A percentile compares a stretch with the other conserved stretches of the same genome.
Evolutionary conservation across 2,888 invertebrate species (phyloP).

Genomic region (Fragum fragum): DNA sequence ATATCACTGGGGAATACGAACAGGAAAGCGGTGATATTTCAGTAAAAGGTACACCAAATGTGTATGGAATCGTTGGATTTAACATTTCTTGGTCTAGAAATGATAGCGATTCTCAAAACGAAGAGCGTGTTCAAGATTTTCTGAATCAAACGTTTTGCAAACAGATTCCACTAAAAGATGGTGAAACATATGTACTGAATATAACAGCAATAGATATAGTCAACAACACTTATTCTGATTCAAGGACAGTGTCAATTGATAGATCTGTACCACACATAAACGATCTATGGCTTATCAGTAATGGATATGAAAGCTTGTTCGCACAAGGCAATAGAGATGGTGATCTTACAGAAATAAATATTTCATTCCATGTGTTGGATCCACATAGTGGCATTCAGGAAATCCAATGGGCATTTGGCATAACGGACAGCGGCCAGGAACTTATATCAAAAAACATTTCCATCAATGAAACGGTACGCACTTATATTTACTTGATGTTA

Average conservation of each 20-base stretch:
- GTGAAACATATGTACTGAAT: conserved; percentile 56
- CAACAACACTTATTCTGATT: conserved; percentile 51
- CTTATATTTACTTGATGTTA: too few relatives aligned
- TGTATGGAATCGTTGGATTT: conserved; percentile 59
- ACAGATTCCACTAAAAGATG: conserved; percentile 46
- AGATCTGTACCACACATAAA: conserved; percentile 63
- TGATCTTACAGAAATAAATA: conserved; percentile 66
- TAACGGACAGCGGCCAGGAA: conserved; percentile 30
- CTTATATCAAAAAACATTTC: conserved; percentile 22
- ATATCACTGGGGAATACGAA: conserved; percentile 61
- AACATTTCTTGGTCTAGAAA: conserved; percentile 29
- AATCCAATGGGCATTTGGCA: conserved; percentile 69
- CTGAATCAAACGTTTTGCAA: conserved; percentile 47
- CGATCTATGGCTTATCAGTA: conserved; percentile 63
- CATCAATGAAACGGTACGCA: conserved; percentile 13
- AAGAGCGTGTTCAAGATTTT: conserved; percentile 24
- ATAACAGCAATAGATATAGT: conserved; percentile 67
- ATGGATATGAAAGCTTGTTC: conserved; percentile 52
- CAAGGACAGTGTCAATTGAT: conserved; percentile 63
- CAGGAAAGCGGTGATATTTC: conserved; percentile 60
- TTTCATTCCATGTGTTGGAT: conserved; percentile 68
- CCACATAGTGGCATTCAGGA: conserved; percentile 70
- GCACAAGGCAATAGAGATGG: conserved; percentile 64
- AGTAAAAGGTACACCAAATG: conserved; percentile 63
- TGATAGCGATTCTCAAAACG: not conserved